Base-by-base conservation (phyloP, 2,888 invertebrate genomes). In the Brachyptera putata region DNA sequence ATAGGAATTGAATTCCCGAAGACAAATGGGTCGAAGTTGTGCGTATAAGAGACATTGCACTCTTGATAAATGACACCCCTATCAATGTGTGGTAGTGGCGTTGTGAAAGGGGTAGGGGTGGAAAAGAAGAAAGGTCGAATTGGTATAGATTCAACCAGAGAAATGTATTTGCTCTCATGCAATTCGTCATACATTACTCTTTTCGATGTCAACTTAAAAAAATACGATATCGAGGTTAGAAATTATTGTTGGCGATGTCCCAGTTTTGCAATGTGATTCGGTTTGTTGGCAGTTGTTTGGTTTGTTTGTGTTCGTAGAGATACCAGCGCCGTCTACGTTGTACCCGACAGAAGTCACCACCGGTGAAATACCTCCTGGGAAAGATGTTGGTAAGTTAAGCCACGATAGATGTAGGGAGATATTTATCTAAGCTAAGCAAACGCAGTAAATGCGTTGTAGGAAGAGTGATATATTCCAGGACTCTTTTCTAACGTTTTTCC, bases 181-280 rank as follows among this genome's bases (percentile, higher is more conserved):
- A 34, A 53, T 53, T 36, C 22, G 53, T 53, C 53, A 53, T 53
- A 14, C 16, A 16, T 21, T 53, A 16, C 53, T 34, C 16, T 34
- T 53, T 34, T 34, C 34, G 14, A 30, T 16, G 53, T 53, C 53
- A 53, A 53, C 53, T 53, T 53, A 34, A 36, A 36, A n/a, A n/a
- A 53, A 53, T 36, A 36, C 14, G 53, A 53, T 53, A 34, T 53
- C 53, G 53, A 34, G 53, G 24, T 50, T 50, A 46, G 53, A 34
- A 36, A 36, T 53, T 53, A 22, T 53, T 53, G 53, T 53, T 53
- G 53, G 53, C 53, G 53, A 21, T 34, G 53, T 9, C 53, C 53
- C 53, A 53, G 53, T 30, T 53, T 18, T 34, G 46, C 18, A 36
- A 36, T 53, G 34, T 53, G 34, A 53, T 53, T 53, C 36, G 34